A percentile compares a stretch with the other conserved stretches of the same genome.
phyloP scores from a whole-genome alignment of 2,113 vertebrate genomes.

The Fregata magnificens region DNA sequence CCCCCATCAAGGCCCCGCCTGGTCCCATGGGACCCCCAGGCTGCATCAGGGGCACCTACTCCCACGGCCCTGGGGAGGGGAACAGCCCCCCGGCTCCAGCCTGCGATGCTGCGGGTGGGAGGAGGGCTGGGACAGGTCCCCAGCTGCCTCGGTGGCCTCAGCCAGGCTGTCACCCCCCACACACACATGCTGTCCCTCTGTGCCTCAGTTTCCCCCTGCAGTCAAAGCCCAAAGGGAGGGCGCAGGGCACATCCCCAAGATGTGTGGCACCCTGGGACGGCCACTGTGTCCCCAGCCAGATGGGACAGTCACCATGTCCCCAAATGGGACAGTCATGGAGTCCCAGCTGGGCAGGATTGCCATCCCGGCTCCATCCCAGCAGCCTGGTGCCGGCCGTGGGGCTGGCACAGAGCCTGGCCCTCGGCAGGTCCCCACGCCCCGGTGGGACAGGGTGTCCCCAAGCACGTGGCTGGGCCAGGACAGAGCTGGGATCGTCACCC shows the following conservation, averaged over 20 bases:
- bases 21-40: not conserved
- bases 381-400: not conserved
- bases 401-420: not conserved
- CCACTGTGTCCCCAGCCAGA: not conserved
- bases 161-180: not conserved
- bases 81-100: not conserved
- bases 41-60: too few species aligned
- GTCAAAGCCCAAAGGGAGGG: not conserved
- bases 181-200: fast-evolving
- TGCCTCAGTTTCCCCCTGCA: not conserved
- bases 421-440: not conserved
- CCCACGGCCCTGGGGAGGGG: not conserved
- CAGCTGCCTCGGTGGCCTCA: not conserved
- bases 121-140: not conserved
- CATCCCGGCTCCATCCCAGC: not conserved
- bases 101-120: not conserved
- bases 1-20: not conserved
- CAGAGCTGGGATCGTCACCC: not conserved
- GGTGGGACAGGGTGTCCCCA: not conserved
- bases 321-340: fast-evolving
- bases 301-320: not conserved
- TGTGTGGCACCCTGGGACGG: not conserved
- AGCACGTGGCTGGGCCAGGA: too few species aligned
- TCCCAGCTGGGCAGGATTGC: not conserved
- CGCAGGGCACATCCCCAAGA: not conserved